Base-by-base conservation (phyloP, 2,113 vertebrate genomes). In the Struthio camelus region DNA sequence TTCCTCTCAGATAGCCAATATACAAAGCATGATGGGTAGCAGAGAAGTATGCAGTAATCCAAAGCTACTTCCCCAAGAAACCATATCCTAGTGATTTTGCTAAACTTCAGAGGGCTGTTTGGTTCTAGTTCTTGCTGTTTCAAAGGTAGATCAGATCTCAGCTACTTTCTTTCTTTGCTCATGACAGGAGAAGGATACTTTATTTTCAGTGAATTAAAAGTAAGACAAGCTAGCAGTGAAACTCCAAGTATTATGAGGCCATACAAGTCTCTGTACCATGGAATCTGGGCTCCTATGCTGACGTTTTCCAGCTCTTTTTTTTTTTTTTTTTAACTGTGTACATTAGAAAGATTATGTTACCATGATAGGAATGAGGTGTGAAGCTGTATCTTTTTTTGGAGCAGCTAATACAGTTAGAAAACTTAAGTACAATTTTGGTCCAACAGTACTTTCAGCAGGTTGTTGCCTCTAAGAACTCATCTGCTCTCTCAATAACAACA, bases 211-310 rank as follows among this genome's bases (percentile, higher is more conserved):
- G n/a, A 46, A n/a, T 19, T 38, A 81, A 54, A 86, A 64, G 13
- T 5, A 6, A 80, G 13, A 46, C 0, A 1, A 0, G 2, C 16
- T 54, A 40, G 25, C 10, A 8, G 5, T 18, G 11, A 28, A 66
- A 78, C 18, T 78, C 11, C 40, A 71, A 28, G 36, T 54, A 51
- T 12, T 50, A 27, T 14, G 24, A 16, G 50, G 27, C 50, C 4
- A 40, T 27, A 44, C 19, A 22, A 8, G 27, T 22, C 38, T 11
- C 8, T 15, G 7, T 4, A 7, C 24, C 51, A 54, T 30, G 44
- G 56, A 51, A 32, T 38, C 7, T 12, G 62, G 40, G 51, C 16
- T 67, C 24, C 44, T 14, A 46, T 6, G 7, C 20, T 28, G 20
- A 71, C 13, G 7, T 62, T 69, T 53, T 59, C 44, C 36, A 80